Evolutionary conservation across 2,888 invertebrate species (phyloP), one percentile per base, ranked within the genome.

Genomic region (Tineola bisselliella): DNA sequence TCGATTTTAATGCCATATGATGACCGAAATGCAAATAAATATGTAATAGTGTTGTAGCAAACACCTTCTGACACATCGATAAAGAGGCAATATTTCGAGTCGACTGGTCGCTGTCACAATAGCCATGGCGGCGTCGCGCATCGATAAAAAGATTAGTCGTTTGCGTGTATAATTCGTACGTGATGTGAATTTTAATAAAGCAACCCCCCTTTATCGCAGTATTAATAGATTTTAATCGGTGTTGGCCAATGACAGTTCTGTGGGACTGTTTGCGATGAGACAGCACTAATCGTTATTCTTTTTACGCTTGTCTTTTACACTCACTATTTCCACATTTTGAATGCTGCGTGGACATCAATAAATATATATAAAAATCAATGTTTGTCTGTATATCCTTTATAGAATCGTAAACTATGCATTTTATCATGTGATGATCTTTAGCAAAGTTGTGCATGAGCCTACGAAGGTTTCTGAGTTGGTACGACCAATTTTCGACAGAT

Each of bases 211-310:
- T 73, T 70, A 69, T 66, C 68, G 68, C 67, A 66, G 67, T 75
- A 76, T 76, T 80, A 77, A 82, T 82, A 84, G 86, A 86, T 86
- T 84, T 81, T 83, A 86, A 86, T 84, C 84, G 78, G 72, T 67
- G 72, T 70, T 69, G 73, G 70, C 69, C 74, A 71, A 69, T 71
- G 72, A 68, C 69, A 63, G 66, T 33, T 56, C 58, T 56, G 44
- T 61, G 60, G 19, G 52, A 54, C 31, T 58, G 31, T 58, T 58
- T 31, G 33, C 17, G 58, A 58, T 33, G 58, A 25, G 58, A 6
- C 58, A 33, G 17, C 58, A 17, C 19, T 58, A 33, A 33, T 58
- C 19, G 33, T 8, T 58, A n/a, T 33, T 33, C 33, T 48, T 48
- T 48, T 17, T 48, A 13, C 17, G 48, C 48, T n/a, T 48, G 48